A percentile compares a stretch with the other conserved stretches of the same genome.
Evolutionary conservation across 2,113 vertebrate species (phyloP).

Genomic region (Pollachius pollachius): DNA sequence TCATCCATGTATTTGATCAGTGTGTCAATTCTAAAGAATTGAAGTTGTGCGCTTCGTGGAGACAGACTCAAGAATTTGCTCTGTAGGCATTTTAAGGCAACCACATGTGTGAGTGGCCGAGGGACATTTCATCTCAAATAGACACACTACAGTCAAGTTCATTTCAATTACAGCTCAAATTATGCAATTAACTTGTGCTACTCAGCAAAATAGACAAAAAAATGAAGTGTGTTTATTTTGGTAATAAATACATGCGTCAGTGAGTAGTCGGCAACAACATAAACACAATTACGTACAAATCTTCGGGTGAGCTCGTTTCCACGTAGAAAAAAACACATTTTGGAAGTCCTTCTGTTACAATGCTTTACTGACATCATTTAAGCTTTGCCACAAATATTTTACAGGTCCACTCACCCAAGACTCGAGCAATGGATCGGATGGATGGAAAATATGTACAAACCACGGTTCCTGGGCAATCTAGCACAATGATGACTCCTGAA

Average conservation of each 20-base stretch:
- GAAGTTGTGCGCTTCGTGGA: conserved; percentile 19
- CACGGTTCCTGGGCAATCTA: conserved; percentile 26
- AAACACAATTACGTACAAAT: conserved; percentile 28
- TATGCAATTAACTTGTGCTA: conserved; percentile 39
- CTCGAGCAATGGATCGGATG: conserved; percentile 38
- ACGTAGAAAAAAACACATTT: conserved; percentile 18
- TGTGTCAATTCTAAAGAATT: conserved; percentile 27
- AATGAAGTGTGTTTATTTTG: conserved; percentile 29
- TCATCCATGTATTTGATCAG: conserved; percentile 48
- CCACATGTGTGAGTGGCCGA: conserved; percentile 66
- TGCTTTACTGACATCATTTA: conserved; percentile 58
- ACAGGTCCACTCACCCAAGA: conserved; percentile 40
- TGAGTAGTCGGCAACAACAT: conserved; percentile 5
- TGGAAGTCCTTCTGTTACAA: conserved; percentile 38
- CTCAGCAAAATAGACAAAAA: conserved; percentile 30
- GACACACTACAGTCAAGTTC: conserved; percentile 35
- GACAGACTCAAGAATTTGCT: conserved; percentile 42
- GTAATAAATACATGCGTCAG: conserved; percentile 40
- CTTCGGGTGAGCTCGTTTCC: conserved; percentile 26
- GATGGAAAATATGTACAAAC: conserved; percentile 51
- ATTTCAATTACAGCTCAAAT: conserved; percentile 45
- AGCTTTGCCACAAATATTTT: conserved; percentile 50
- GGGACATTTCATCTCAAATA: conserved; percentile 54
- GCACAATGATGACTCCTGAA: conserved; percentile 24
- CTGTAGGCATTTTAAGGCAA: conserved; percentile 22